A percentile compares a stretch with the other conserved stretches of the same genome.
These are phyloP conservation scores for Thymelicus acteon DNA, from an alignment of 2,888 invertebrate species.

Conservation along the genomic window DNA sequence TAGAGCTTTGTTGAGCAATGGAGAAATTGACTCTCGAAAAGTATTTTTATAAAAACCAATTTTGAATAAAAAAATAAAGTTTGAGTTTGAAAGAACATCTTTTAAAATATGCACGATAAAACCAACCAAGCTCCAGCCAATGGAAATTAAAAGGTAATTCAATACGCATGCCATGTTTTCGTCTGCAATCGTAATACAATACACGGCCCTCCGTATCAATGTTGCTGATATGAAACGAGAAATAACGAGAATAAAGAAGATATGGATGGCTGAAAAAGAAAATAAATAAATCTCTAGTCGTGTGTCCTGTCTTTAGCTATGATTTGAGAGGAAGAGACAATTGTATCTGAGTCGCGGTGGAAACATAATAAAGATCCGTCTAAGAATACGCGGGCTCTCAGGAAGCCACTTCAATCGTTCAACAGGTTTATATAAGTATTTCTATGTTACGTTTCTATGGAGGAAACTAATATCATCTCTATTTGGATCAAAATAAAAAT, in stretches of 20 bases:
- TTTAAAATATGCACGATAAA: constrained; percentile 36
- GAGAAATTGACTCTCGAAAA: too few relatives aligned
- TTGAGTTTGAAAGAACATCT: constrained; percentile 1
- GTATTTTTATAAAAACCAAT: too few relatives aligned
- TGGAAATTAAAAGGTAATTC: constrained; percentile 32
- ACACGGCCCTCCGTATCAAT: constrained; percentile 8
- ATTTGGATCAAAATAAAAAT: too few relatives aligned
- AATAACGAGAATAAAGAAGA: too few relatives aligned
- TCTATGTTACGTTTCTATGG: too few relatives aligned
- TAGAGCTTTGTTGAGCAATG: too few relatives aligned
- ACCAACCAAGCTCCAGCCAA: constrained; percentile 23
- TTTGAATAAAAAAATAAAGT: too few relatives aligned
- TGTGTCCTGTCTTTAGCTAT: constrained; percentile 44
- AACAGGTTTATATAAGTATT: too few relatives aligned
- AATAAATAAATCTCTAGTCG: background rate
- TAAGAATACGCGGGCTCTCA: constrained; percentile 28
- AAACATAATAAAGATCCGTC: constrained; percentile 60
- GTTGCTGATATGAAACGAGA: constrained; percentile 13
- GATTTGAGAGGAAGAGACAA: constrained; percentile 75
- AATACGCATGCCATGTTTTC: constrained; percentile 13
- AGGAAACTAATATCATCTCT: too few relatives aligned
- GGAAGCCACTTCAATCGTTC: too few relatives aligned
- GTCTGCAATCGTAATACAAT: constrained; percentile 14
- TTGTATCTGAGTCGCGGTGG: constrained; percentile 67
- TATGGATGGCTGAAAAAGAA: background rate